Conservation (phyloP, 2,888 invertebrate species). For the Cosmia pyralina region DNA sequence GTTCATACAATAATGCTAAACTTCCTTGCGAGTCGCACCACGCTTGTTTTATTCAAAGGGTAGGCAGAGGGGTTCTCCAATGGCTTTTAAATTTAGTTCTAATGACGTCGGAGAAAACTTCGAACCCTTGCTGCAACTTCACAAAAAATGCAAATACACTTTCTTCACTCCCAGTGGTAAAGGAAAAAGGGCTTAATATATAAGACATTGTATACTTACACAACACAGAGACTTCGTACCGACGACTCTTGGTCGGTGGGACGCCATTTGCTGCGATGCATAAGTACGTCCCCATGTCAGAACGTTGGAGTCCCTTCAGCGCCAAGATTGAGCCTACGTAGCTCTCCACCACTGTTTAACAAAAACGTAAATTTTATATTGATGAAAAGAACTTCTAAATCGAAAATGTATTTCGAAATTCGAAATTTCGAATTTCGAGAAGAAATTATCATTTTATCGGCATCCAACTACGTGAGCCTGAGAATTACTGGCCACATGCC, state of each 20-base stretch:
- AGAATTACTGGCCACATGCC: background rate
- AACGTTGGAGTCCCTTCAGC: conserved; percentile 93
- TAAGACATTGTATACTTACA: conserved; percentile 91
- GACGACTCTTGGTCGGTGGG: conserved; percentile 95
- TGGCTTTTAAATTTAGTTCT: conserved; percentile 43
- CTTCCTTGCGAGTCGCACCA: conserved; percentile 35
- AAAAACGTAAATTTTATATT: conserved; percentile 31
- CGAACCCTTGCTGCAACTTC: conserved; percentile 29
- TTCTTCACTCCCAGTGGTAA: conserved; percentile 1
- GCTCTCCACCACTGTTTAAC: conserved; percentile 90
- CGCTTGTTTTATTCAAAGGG: conserved; percentile 45
- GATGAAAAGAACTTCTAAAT: too few relatives aligned
- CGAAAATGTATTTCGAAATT: too few relatives aligned
- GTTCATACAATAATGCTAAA: conserved; percentile 45
- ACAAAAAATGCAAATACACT: conserved; percentile 41
- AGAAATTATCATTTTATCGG: background rate
- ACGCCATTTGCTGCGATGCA: conserved; percentile 96
- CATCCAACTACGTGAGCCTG: background rate
- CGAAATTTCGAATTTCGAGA: too few relatives aligned
- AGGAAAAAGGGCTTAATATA: conserved; percentile 3
- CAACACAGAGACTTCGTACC: conserved; percentile 94
- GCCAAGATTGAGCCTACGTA: conserved; percentile 93
- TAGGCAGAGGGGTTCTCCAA: conserved; percentile 18
- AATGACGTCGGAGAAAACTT: conserved; percentile 22
- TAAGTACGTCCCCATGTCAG: conserved; percentile 96